phyloP scores from a whole-genome alignment of 2,797 vertebrate species.

The Bradypus variegatus region DNA sequence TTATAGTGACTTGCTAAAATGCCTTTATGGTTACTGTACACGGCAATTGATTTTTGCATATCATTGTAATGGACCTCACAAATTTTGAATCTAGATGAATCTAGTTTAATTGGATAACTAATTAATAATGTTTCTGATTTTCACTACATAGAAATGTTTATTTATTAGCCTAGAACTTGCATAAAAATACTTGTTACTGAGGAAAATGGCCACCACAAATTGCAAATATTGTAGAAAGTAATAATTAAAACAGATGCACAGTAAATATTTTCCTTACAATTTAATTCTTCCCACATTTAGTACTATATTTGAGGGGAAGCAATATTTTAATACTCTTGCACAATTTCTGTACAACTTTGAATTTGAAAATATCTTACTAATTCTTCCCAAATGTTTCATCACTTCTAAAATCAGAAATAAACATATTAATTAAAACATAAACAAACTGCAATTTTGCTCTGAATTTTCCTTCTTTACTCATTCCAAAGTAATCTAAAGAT shows the following conservation, averaged over 20 bases:
- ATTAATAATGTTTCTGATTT: neutral
- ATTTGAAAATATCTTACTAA: neutral
- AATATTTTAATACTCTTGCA: neutral
- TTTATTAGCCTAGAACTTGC: neutral
- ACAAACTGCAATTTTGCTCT: neutral
- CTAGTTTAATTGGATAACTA: neutral
- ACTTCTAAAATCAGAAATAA: constrained; percentile 4
- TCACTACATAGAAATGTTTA: neutral
- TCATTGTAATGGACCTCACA: neutral
- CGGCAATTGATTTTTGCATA: neutral
- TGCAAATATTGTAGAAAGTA: neutral
- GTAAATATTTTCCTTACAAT: neutral
- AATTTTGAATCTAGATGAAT: neutral
- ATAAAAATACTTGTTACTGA: neutral
- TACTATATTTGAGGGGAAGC: neutral
- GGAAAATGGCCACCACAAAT: neutral
- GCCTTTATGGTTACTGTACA: neutral
- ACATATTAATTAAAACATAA: neutral
- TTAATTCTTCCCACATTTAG: neutral
- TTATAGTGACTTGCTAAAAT: neutral
- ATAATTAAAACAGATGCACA: neutral
- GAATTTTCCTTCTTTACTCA: neutral
- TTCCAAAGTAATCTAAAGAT: constrained; percentile 1
- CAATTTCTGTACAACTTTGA: neutral
- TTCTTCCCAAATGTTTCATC: neutral